phyloP scores from a whole-genome alignment of 2,888 invertebrate genomes.

The Cerastis leucographa region DNA sequence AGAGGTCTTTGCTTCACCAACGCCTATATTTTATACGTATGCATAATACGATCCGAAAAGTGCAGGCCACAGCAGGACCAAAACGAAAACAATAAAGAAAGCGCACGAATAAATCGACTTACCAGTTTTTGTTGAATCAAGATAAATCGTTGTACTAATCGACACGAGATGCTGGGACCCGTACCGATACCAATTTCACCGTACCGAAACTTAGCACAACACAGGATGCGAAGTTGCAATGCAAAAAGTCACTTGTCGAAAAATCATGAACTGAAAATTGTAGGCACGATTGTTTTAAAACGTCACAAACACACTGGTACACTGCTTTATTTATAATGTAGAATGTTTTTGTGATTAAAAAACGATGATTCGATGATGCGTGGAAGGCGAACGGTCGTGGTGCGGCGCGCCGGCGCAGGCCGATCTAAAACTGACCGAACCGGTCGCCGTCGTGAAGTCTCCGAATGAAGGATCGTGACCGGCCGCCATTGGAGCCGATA shows the following conservation, averaged over 20 bases:
- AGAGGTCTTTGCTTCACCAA: conserved; percentile 50
- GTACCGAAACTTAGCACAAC: conserved; percentile 68
- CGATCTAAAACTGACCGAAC: conserved; percentile 88
- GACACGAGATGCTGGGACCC: conserved; percentile 74
- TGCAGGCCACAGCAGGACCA: conserved; percentile 55
- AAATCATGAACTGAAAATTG: conserved; percentile 42
- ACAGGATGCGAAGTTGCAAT: conserved; percentile 66
- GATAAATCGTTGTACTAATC: conserved; percentile 84
- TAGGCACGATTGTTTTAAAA: conserved; percentile 48
- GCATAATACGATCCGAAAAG: conserved; percentile 49
- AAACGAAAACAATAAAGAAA: conserved; percentile 76
- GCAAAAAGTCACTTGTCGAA: conserved; percentile 54
- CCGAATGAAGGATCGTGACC: conserved; percentile 77
- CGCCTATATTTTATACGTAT: conserved; percentile 58
- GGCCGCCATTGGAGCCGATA: conserved; percentile 71
- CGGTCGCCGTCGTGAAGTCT: conserved; percentile 82
- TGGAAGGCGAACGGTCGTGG: conserved; percentile 72
- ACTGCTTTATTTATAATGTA: conserved; percentile 68
- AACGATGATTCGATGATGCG: conserved; percentile 77
- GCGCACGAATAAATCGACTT: conserved; percentile 68
- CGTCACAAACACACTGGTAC: conserved; percentile 57
- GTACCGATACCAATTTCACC: conserved; percentile 81
- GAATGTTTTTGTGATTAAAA: conserved; percentile 72
- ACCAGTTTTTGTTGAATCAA: conserved; percentile 84
- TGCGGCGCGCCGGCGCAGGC: conserved; percentile 79